These are phyloP conservation scores for Gnathonemus longibarbis DNA, from an alignment of 2,113 vertebrate genomes.

Conservation along the genomic window DNA sequence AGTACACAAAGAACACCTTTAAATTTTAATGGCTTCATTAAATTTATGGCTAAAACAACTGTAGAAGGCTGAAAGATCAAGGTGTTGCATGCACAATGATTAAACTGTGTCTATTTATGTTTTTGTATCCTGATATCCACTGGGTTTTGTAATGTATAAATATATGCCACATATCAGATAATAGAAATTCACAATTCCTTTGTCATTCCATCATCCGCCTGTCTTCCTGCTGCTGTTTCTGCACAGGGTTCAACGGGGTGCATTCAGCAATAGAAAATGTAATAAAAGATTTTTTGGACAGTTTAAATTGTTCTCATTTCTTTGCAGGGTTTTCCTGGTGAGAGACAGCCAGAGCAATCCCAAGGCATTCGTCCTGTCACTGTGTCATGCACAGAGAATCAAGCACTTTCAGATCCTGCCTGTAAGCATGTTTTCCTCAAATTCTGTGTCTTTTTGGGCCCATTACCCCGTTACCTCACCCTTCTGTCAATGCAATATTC, in stretches of 20 bases:
- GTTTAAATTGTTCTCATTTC: conserved; percentile 18
- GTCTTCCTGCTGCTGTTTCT: neutral
- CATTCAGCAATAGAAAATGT: neutral
- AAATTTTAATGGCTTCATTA: neutral
- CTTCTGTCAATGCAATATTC: neutral
- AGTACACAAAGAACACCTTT: neutral
- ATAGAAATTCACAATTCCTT: neutral
- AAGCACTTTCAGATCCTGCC: conserved; percentile 97
- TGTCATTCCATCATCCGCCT: neutral
- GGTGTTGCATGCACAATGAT: neutral
- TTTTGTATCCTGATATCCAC: neutral
- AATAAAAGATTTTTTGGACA: neutral
- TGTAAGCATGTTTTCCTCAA: conserved; percentile 54
- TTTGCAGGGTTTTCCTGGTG: conserved; percentile 84
- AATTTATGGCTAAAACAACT: neutral
- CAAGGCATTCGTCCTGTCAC: conserved; percentile 89
- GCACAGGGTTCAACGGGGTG: neutral
- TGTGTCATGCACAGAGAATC: conserved; percentile 92
- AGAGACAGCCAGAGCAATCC: conserved; percentile 97
- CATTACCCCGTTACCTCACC: neutral
- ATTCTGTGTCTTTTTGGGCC: neutral
- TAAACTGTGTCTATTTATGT: neutral
- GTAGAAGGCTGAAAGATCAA: neutral
- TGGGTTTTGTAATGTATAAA: neutral
- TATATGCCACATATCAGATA: neutral